Percentiles rank a stretch among this genome's conserved stretches.
Conservation (phyloP, 2,113 vertebrate genomes). For the Corythoichthys intestinalis region DNA sequence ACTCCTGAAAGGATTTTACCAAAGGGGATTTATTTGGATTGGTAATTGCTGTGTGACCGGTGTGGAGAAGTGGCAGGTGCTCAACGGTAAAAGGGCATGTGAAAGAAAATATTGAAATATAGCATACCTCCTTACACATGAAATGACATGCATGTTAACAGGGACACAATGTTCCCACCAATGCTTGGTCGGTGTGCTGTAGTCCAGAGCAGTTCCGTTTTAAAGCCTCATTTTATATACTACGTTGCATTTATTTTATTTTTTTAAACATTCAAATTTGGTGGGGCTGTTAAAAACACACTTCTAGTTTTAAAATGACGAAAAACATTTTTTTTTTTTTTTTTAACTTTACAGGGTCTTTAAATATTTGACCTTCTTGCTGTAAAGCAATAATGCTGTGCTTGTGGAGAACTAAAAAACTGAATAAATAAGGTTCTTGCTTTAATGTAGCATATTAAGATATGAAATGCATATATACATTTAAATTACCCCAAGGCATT, state of each 20-base stretch:
- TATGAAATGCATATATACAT: not conserved
- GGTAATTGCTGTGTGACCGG: conserved; percentile 2
- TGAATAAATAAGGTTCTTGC: not conserved
- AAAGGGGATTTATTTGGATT: not conserved
- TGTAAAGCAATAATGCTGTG: not conserved
- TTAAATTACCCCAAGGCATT: no score
- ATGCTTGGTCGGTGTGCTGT: no score
- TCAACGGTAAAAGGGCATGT: not conserved
- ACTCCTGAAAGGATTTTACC: conserved; percentile 1
- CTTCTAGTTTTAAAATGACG: no score
- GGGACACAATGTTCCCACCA: no score
- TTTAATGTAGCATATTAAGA: not conserved
- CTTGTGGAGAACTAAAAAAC: not conserved
- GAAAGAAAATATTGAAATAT: not conserved
- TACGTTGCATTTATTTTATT: not conserved
- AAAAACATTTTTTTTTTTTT: no score
- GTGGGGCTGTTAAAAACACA: no score
- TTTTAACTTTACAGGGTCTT: not conserved
- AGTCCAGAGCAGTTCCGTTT: not conserved
- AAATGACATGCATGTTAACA: not conserved
- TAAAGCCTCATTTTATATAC: not conserved
- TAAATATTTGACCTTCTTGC: not conserved
- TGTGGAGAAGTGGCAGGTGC: not conserved
- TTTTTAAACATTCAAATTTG: not conserved
- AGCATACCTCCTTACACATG: not conserved